A percentile compares a stretch with the other conserved stretches of the same genome.
phyloP scores from a whole-genome alignment of 2,797 vertebrate genomes.

The Manis pentadactyla region DNA sequence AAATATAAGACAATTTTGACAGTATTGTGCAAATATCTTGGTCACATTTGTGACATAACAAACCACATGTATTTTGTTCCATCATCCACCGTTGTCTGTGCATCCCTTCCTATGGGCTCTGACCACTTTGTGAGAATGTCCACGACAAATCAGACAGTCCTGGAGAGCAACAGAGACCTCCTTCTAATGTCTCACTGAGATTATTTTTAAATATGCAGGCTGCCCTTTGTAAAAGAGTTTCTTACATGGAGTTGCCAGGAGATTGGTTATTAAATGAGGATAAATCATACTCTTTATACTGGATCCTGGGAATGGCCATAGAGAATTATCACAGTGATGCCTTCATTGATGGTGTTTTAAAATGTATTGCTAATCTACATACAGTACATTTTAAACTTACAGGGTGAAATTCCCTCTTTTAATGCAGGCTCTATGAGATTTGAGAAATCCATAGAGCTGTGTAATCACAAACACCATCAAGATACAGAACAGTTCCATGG shows the following conservation, averaged over 20 bases:
- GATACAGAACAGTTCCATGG: not conserved
- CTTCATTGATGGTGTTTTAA: not conserved
- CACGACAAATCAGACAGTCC: not conserved
- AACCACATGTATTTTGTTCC: not conserved
- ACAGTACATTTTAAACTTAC: not conserved
- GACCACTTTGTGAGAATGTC: not conserved
- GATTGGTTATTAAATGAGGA: not conserved
- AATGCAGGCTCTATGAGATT: not conserved
- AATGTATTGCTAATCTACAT: not conserved
- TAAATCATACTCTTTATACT: not conserved
- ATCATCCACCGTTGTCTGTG: not conserved
- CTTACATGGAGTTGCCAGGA: not conserved
- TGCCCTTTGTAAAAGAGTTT: not conserved
- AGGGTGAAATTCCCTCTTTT: not conserved
- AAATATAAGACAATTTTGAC: not conserved
- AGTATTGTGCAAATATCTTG: not conserved
- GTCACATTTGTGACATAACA: not conserved
- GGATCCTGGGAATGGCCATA: not conserved
- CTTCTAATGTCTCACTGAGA: not conserved
- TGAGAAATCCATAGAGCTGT: not conserved
- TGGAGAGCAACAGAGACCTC: not conserved
- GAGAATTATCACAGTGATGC: not conserved
- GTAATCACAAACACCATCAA: not conserved
- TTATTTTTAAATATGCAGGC: not conserved
- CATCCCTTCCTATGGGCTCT: not conserved